A percentile compares a stretch with the other conserved stretches of the same genome.
These are phyloP conservation scores for Penelope pileata DNA, from an alignment of 2,113 vertebrate genomes.

Conservation along the genomic window DNA sequence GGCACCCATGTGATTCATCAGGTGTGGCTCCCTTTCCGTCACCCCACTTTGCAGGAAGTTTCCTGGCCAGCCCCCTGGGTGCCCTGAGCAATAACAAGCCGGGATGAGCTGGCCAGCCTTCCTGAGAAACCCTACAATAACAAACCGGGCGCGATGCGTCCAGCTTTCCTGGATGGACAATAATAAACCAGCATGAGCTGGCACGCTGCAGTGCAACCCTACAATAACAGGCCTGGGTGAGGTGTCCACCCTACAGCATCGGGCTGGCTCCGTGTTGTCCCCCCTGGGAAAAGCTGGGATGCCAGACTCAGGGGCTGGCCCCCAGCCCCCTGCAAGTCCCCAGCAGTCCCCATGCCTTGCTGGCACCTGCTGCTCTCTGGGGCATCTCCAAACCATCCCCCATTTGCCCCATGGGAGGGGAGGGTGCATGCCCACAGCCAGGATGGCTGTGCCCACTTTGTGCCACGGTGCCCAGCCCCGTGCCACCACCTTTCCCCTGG, in stretches of 20 bases:
- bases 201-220: not conserved
- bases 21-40: constrained; percentile 67
- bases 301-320: not conserved
- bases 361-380: not conserved
- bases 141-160: constrained; percentile 6
- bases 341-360: not conserved
- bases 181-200: constrained; percentile 61
- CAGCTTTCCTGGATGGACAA: constrained; percentile 57
- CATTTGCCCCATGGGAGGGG: not conserved
- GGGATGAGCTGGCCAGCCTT: constrained; percentile 56
- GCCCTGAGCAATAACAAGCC: constrained; percentile 28
- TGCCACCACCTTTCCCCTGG: not conserved
- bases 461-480: no score
- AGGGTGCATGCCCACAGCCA: not conserved
- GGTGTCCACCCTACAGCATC: not conserved
- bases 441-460: no score
- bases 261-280: not conserved
- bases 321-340: not conserved
- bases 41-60: constrained; percentile 61
- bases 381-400: not conserved
- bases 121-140: constrained; percentile 59
- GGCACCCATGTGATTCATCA: constrained; percentile 71
- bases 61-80: constrained; percentile 31
- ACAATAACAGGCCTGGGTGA: constrained; percentile 27
- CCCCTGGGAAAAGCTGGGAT: not conserved